Evolutionary conservation across 1,140 invertebrate species (phyloP).

Genomic region (Drosophila sulfurigaster): DNA sequence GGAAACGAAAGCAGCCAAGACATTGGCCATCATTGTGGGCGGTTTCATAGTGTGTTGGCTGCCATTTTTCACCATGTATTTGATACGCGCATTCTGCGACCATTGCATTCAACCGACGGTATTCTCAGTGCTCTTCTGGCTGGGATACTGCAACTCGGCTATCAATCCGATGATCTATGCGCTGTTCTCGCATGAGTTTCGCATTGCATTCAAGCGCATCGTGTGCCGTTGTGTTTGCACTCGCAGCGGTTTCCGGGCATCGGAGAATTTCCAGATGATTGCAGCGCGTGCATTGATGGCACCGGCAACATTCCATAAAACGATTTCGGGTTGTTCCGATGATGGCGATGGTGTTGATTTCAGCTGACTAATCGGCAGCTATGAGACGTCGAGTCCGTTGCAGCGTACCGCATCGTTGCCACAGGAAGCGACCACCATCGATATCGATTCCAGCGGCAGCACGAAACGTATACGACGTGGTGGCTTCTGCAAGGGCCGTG

Average conservation of each 20-base stretch:
- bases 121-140: slow-evolving; percentile 94
- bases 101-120: slow-evolving; percentile 89
- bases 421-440: slow-evolving; percentile 39
- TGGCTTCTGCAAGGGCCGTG: slow-evolving; percentile 79
- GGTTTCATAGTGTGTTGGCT: slow-evolving; percentile 96
- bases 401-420: slow-evolving; percentile 71
- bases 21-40: slow-evolving; percentile 95
- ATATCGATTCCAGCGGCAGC: slow-evolving; percentile 36
- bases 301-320: slow-evolving; percentile 83
- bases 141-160: slow-evolving; percentile 96
- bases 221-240: slow-evolving; percentile 87
- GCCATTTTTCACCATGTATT: slow-evolving; percentile 95
- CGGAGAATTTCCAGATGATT: slow-evolving; percentile 84
- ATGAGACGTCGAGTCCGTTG: slow-evolving; percentile 60
- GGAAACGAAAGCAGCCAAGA: slow-evolving; percentile 95
- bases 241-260: slow-evolving; percentile 80
- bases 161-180: slow-evolving; percentile 95
- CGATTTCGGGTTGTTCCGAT: slow-evolving; percentile 82
- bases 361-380: slow-evolving; percentile 80
- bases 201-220: slow-evolving; percentile 92
- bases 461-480: slow-evolving; percentile 63
- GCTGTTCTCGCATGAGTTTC: slow-evolving; percentile 93
- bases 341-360: slow-evolving; percentile 80
- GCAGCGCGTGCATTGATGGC: slow-evolving; percentile 79
- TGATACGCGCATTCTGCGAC: slow-evolving; percentile 90